Percentiles rank a stretch among this genome's conserved stretches.
These are phyloP conservation scores for Entelurus aequoreus DNA, from an alignment of 2,113 vertebrate species.

Conservation along the genomic window DNA sequence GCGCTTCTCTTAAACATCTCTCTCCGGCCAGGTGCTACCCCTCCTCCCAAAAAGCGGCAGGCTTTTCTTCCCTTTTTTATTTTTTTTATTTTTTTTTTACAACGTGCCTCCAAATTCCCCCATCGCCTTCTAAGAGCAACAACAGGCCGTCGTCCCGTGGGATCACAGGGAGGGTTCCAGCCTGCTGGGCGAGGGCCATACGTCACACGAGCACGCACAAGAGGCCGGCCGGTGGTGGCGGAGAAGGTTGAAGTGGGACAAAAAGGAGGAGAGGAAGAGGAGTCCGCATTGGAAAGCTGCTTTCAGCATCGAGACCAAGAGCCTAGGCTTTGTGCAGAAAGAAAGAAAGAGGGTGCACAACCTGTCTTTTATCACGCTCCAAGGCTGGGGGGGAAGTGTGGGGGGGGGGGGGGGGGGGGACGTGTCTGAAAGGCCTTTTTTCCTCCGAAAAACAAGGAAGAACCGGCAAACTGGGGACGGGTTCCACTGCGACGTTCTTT, in stretches of 20 bases:
- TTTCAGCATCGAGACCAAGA: constrained; percentile 55
- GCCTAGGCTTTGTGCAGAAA: constrained; percentile 51
- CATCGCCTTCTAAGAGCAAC: constrained; percentile 73
- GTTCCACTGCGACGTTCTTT: constrained; percentile 37
- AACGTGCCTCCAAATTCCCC: constrained; percentile 70
- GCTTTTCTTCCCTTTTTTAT: constrained; percentile 61
- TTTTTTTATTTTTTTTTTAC: constrained; percentile 20
- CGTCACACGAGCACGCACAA: constrained; percentile 58
- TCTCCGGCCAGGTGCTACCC: constrained; percentile 68
- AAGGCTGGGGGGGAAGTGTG: constrained; percentile 44
- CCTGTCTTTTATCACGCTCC: constrained; percentile 52
- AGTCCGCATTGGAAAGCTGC: constrained; percentile 61
- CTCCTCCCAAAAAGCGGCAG: constrained; percentile 61
- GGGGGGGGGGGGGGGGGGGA: constrained; percentile 23
- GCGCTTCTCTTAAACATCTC: constrained; percentile 37
- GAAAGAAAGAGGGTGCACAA: constrained; percentile 34
- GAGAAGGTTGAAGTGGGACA: constrained; percentile 40
- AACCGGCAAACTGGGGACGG: constrained; percentile 23
- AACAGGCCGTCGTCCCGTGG: constrained; percentile 64
- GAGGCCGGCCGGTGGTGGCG: constrained; percentile 60
- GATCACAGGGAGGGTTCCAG: constrained; percentile 56
- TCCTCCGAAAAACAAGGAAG: constrained; percentile 26
- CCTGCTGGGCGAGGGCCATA: constrained; percentile 60
- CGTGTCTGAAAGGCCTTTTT: constrained; percentile 45
- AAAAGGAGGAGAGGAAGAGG: constrained; percentile 43